Base-by-base conservation (phyloP, 2,113 vertebrate species). In the Microcebus murinus region DNA sequence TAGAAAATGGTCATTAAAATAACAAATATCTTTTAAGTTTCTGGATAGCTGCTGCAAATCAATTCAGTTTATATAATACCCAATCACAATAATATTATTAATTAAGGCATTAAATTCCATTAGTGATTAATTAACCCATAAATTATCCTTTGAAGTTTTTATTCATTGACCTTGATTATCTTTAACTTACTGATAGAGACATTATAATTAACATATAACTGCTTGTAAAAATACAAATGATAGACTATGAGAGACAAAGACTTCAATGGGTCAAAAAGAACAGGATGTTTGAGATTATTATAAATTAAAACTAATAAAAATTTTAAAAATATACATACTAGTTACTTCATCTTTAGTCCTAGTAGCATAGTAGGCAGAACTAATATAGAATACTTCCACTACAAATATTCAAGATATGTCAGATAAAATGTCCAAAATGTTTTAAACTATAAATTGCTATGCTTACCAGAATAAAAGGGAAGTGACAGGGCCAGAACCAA, bases 71-170 rank as follows among this genome's bases (percentile, higher is more conserved):
- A 90, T 12, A 73, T 96, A 63, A 94, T 59, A 61, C 15, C 10
- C 81, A 96, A 92, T 79, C 36, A 13, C 6, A 92, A 15, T 27
- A 61, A 34, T 31, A 55, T 48, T 79, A 92, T 87, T 93, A 95
- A 87, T 70, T 84, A 94, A 95, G 74, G 45, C 74, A 96, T 48
- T 89, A 83, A 90, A 77, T 57, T 84, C 76, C 31, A 84, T 74
- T 80, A 90, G 31, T 96, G 59, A 93, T 74, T 90, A 88, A 12
- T 93, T 94, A 81, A 31, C 27, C 57, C 68, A 91, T 25, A 95
- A 39, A 89, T 79, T 88, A 90, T 50, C n/a, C 42, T 89, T 93
- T 79, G 21, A 52, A 84, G 67, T 95, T 90, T 91, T 92, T 95
- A 92, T 63, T 93, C 65, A 96, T 8, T 94, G 48, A 92, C 25